These are phyloP conservation scores for Scartelaos histophorus DNA, from an alignment of 2,113 vertebrate genomes.

Conservation along the genomic window DNA sequence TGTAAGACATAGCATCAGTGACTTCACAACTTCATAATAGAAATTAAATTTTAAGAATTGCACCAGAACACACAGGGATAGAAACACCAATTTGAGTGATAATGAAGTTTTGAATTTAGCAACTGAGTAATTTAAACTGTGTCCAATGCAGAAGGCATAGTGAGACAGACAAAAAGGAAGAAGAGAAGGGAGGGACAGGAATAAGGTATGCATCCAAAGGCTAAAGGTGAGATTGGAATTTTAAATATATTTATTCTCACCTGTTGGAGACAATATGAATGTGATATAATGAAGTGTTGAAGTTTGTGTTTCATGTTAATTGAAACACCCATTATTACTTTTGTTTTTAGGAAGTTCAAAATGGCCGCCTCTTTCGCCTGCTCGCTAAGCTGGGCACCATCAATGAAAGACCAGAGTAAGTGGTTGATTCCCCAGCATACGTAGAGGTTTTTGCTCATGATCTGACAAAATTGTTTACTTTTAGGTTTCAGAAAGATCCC, in stretches of 20 bases:
- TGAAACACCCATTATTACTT: not conserved
- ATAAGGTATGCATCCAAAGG: constrained; percentile 37
- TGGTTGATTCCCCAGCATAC: not conserved
- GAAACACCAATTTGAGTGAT: not conserved
- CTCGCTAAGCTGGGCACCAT: constrained; percentile 99
- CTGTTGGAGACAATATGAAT: not conserved
- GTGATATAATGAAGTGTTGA: too few species aligned
- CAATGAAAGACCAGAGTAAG: constrained; percentile 99
- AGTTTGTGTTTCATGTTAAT: not conserved
- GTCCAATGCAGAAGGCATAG: constrained; percentile 44
- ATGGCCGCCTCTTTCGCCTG: constrained; percentile 96
- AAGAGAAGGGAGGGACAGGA: constrained; percentile 37
- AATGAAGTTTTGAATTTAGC: not conserved
- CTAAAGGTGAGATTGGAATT: not conserved
- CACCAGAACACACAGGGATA: not conserved
- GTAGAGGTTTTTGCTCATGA: too few species aligned
- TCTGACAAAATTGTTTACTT: not conserved
- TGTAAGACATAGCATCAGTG: not conserved
- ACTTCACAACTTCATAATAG: not conserved
- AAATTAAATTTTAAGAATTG: not conserved
- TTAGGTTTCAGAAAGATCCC: constrained; percentile 97
- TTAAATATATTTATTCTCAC: not conserved
- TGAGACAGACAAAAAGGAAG: constrained; percentile 26
- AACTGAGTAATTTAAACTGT: constrained; percentile 25
- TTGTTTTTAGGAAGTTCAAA: constrained; percentile 91